Conservation (phyloP, 2,888 invertebrate species). For the Acleris laterana region DNA sequence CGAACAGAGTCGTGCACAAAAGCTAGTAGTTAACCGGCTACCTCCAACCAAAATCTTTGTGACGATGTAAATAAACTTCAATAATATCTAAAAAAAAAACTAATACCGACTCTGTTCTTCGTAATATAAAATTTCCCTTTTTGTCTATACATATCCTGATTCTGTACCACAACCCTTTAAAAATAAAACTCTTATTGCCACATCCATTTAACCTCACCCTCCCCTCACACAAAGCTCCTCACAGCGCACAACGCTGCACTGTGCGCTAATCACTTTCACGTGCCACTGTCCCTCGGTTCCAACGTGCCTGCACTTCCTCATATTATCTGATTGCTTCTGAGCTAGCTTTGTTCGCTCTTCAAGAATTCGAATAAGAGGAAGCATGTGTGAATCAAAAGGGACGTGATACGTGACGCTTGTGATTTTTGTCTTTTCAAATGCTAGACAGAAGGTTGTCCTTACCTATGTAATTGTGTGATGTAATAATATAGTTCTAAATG, state of each 20-base stretch:
- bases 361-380: not conserved
- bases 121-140: too few relatives aligned
- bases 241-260: slow-evolving; percentile 64
- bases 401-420: not conserved
- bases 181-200: slow-evolving; percentile 5
- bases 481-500: too few relatives aligned
- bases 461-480: too few relatives aligned
- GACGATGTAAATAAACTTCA: too few relatives aligned
- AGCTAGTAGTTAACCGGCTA: too few relatives aligned
- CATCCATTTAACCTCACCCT: slow-evolving; percentile 43
- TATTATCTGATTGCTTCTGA: slow-evolving; percentile 31
- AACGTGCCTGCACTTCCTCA: slow-evolving; percentile 30
- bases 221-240: slow-evolving; percentile 50
- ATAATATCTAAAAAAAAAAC: too few relatives aligned
- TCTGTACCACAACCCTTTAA: not conserved
- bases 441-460: too few relatives aligned
- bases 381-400: not conserved
- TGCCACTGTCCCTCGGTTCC: slow-evolving; percentile 37
- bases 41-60: too few relatives aligned
- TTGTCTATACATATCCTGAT: too few relatives aligned
- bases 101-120: too few relatives aligned
- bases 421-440: too few relatives aligned
- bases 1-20: too few relatives aligned
- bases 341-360: slow-evolving; percentile 10
- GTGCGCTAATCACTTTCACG: slow-evolving; percentile 64